Evolutionary conservation across 1,140 invertebrate species (phyloP), one percentile per base, ranked within the genome.

Genomic region (Leptinotarsa lineolata): DNA sequence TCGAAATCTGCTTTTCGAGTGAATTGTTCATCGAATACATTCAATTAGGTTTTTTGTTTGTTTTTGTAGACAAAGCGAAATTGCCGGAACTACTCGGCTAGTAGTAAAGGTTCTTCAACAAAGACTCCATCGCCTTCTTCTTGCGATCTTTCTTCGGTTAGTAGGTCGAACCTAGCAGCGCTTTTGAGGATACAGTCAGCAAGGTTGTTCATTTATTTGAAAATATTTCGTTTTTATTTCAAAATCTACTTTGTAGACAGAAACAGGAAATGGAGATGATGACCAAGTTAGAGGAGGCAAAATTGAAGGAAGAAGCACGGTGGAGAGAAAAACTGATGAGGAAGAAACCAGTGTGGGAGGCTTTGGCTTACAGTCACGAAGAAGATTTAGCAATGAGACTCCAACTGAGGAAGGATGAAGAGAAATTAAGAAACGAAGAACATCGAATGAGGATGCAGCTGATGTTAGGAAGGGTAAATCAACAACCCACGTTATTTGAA

Each of bases 401-500:
- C 20, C 89, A 89, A 75, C 86, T 90, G 46, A 85, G 91, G 15
- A 87, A 88, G 61, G 89, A 91, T 54, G 91, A 92, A 82, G 90
- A 91, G 60, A 85, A 87, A 75, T 86, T 91, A 77, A 86, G 89
- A 72, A 87, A 88, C 11, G 90, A 91, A 76, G 89, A 90, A 79
- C 90, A 91, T 83, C 85, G 88, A 6, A 84, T 90, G 39, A 88
- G 91, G 75, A 92, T 92, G 91, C 89, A 91, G 82, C 80, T 89
- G 72, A 92, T 92, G 91, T 84, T 91, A 68, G 88, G 89, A 65
- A 86, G 91, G 73, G 91, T 92, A 0, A 89, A 89, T 64, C 86
- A 87, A 75, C 91, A 91, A 78, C 91, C 91, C 0, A 88, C 90
- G 70, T 85, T 92, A 15, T 92, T 92, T 76, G 90, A 92, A 83